Base-by-base conservation (phyloP, 2,113 vertebrate genomes). In the Eudyptes chrysolophus region DNA sequence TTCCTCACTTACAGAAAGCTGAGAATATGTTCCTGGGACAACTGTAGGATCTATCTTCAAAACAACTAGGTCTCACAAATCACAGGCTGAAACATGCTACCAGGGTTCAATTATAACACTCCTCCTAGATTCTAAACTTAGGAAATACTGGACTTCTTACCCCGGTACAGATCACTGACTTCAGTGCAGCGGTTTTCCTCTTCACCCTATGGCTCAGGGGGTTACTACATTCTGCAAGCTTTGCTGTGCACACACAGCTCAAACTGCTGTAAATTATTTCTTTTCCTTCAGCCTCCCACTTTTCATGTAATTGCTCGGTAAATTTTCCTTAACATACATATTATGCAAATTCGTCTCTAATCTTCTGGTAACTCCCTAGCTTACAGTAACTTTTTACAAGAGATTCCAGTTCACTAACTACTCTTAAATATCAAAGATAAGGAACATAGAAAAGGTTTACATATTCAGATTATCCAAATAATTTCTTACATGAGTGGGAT, bases 291-390 rank as follows among this genome's bases (percentile, higher is more conserved):
- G 77, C 52, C 61, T 89, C 92, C 72, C 58, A 79, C 66, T 96
- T 76, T 32, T 60, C 6, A 22, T 58, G 40, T 72, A 95, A 94
- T 89, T 79, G 40, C 70, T 82, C 81, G 24, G 75, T 87, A 87
- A 89, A 80, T 82, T 95, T 89, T 75, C 87, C 78, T 94, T 87
- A 93, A 74, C 38, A 9, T 58, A 60, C 13, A 6, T 58, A 83
- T 29, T 87, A 93, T 22, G 46, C 72, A 96, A 87, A 92, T 40
- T 79, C 62, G 84, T 89, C 66, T 77, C 72, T 69, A 93, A 92
- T 69, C 54, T 90, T 38, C 52, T 34, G 49, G 17, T 83, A 94
- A 69, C 82, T 96, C 78, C 51, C 70, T 29, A 69, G 34, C 34
- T 85, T 83, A 84, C 84, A 89, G 51, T 90, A 77, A 60, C 70